phyloP scores from a whole-genome alignment of 2,888 invertebrate species.

The Patella depressa region DNA sequence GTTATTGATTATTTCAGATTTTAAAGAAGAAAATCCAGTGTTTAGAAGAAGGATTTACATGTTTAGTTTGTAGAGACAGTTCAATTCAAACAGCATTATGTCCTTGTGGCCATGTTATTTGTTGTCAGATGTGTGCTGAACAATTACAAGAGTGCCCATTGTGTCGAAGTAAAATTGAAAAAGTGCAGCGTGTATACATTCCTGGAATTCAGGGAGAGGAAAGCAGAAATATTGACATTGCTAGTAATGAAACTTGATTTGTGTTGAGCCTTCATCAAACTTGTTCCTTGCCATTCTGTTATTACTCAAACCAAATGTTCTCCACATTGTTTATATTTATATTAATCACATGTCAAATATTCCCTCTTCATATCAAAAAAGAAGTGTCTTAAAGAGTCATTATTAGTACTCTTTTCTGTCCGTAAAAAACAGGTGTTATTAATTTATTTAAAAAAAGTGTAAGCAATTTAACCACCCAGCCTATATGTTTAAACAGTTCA shows the following conservation, averaged over 20 bases:
- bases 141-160: slow-evolving; percentile 83
- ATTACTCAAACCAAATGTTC: too few species aligned
- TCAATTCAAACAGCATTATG: slow-evolving; percentile 86
- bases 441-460: too few species aligned
- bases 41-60: slow-evolving; percentile 74
- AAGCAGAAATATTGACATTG: neutral
- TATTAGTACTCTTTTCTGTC: too few species aligned
- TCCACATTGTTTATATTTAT: too few species aligned
- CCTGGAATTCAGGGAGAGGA: slow-evolving; percentile 38
- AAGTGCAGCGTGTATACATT: slow-evolving; percentile 79
- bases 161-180: slow-evolving; percentile 81
- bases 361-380: too few species aligned
- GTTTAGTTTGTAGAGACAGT: slow-evolving; percentile 89
- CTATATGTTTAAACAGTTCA: too few species aligned
- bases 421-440: too few species aligned
- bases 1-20: slow-evolving; percentile 40
- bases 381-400: too few species aligned
- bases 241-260: slow-evolving; percentile 5
- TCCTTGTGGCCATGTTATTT: slow-evolving; percentile 90
- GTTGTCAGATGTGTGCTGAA: slow-evolving; percentile 83
- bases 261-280: too few species aligned
- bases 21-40: slow-evolving; percentile 51
- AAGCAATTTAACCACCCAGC: too few species aligned
- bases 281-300: too few species aligned
- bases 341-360: too few species aligned